Evolutionary conservation across 2,113 vertebrate species (phyloP).

Genomic region (Bucco capensis): DNA sequence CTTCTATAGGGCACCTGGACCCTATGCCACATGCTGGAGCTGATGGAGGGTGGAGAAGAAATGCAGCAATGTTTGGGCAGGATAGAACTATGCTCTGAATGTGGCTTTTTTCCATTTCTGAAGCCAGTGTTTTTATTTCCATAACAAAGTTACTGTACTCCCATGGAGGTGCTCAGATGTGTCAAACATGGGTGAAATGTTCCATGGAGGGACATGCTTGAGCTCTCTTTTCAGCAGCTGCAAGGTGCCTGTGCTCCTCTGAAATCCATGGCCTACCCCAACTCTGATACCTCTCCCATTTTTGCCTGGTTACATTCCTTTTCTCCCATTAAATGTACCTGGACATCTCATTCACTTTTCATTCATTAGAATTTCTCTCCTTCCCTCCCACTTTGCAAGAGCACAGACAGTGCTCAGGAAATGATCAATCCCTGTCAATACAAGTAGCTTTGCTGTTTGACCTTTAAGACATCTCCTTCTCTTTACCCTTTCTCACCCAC

Average conservation of each 20-base stretch:
- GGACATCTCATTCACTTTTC: neutral
- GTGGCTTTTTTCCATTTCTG: neutral
- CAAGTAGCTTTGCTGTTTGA: neutral
- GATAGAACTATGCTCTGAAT: neutral
- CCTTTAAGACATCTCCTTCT: neutral
- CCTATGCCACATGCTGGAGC: neutral
- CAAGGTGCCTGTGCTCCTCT: neutral
- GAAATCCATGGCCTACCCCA: neutral
- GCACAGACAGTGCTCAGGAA: accelerated
- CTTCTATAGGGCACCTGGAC: neutral
- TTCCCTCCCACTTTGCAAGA: neutral
- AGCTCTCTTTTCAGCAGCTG: neutral
- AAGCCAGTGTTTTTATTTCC: neutral
- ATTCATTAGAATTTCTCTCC: neutral
- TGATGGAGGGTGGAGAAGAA: neutral
- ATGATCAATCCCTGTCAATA: neutral
- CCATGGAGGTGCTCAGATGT: neutral
- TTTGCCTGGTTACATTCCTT: neutral
- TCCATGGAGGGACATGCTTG: neutral
- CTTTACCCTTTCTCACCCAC: accelerated
- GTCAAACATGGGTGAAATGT: neutral
- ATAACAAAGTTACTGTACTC: neutral
- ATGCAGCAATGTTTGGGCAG: neutral
- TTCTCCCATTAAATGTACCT: neutral
- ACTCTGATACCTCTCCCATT: neutral